These are phyloP conservation scores for Xiphophorus birchmanni DNA, from an alignment of 2,797 vertebrate genomes.

Conservation along the genomic window DNA sequence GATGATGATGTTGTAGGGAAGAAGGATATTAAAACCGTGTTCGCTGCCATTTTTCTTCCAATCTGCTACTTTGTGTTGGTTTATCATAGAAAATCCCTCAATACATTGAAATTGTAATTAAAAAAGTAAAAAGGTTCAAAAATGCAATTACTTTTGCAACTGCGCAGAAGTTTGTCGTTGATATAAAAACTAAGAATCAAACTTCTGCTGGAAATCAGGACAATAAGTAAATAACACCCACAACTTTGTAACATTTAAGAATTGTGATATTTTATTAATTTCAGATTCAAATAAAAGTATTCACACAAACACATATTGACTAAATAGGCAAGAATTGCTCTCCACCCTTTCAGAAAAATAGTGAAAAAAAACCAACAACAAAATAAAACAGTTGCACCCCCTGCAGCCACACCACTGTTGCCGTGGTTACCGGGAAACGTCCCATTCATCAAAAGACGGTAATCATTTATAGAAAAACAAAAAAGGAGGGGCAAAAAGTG, in stretches of 20 bases:
- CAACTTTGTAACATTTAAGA: constrained; percentile 68
- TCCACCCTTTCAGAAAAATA: constrained; percentile 66
- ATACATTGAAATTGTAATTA: not conserved
- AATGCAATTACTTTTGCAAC: not conserved
- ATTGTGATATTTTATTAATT: constrained; percentile 79
- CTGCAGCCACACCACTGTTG: constrained; percentile 63
- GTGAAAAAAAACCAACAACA: constrained; percentile 25
- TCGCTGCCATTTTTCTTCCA: not conserved
- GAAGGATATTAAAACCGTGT: not conserved
- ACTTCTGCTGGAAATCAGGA: not conserved
- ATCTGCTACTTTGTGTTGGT: not conserved
- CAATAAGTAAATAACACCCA: constrained; percentile 30
- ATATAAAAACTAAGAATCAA: not conserved
- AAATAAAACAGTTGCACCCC: constrained; percentile 59
- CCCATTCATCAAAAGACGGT: constrained; percentile 63
- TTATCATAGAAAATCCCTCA: not conserved
- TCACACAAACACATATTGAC: constrained; percentile 82
- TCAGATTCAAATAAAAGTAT: constrained; percentile 82
- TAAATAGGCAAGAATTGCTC: constrained; percentile 79
- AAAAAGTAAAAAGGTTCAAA: not conserved
- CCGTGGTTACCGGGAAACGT: constrained; percentile 68
- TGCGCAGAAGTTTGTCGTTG: not conserved
- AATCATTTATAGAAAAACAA: constrained; percentile 66
- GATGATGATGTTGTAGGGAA: not conserved
- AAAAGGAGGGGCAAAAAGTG: constrained; percentile 46